Percentiles rank a stretch among this genome's conserved stretches.
Evolutionary conservation across 1,140 invertebrate genomes (phyloP).

Genomic region (Eurosta solidaginis): DNA sequence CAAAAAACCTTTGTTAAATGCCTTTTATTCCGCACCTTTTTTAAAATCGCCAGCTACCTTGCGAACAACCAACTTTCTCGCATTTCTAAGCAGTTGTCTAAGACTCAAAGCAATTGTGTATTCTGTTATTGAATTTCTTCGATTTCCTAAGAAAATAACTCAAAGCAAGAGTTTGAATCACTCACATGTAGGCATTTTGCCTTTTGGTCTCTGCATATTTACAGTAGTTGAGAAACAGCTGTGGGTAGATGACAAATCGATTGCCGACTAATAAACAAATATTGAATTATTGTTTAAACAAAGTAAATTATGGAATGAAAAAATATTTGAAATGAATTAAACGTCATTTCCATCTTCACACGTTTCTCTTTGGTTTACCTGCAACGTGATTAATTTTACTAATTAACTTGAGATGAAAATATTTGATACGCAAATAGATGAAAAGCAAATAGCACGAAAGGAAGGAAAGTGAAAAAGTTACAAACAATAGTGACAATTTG

Average conservation of each 20-base stretch:
- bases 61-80: neutral
- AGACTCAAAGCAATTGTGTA: too few relatives aligned
- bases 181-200: neutral
- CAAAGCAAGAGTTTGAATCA: neutral
- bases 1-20: neutral
- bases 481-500: neutral
- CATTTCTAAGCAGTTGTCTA: neutral
- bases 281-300: neutral
- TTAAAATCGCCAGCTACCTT: neutral
- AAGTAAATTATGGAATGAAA: neutral
- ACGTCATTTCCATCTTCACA: neutral
- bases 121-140: neutral
- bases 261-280: neutral
- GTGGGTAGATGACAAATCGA: neutral
- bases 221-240: neutral
- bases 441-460: neutral
- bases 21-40: too few relatives aligned
- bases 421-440: neutral
- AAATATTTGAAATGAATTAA: neutral
- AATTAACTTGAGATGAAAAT: constrained; percentile 1
- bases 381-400: neutral
- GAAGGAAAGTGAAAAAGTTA: neutral
- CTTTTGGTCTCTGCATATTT: neutral
- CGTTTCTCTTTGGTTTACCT: neutral
- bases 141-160: neutral